These are phyloP conservation scores for Neomorphus geoffroyi DNA, from an alignment of 2,797 vertebrate genomes.

Conservation along the genomic window DNA sequence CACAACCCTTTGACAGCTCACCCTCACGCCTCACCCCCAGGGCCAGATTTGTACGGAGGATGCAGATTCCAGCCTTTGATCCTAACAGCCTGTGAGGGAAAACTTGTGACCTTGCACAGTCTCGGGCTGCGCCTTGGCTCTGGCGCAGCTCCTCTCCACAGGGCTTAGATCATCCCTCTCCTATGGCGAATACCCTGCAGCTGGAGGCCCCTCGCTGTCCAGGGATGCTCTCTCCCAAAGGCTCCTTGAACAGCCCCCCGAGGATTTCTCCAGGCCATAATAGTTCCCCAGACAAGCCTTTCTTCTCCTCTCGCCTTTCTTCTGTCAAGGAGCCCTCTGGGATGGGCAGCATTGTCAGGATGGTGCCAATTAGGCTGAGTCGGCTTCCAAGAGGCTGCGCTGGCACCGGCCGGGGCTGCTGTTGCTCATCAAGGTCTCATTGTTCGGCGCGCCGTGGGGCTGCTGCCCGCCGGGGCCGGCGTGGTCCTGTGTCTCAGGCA, in stretches of 20 bases:
- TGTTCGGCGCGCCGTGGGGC: background rate
- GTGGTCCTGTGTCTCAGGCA: background rate
- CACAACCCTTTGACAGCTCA: accelerated
- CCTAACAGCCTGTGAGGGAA: accelerated
- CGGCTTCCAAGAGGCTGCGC: background rate
- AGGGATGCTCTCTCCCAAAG: slow-evolving; percentile 6
- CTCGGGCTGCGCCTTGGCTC: background rate
- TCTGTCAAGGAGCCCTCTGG: slow-evolving; percentile 24
- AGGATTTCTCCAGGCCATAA: background rate
- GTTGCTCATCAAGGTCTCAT: slow-evolving; percentile 26
- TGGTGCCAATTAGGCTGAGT: slow-evolving; percentile 52
- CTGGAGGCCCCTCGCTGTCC: background rate
- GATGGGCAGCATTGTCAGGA: slow-evolving; percentile 37
- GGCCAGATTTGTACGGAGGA: background rate
- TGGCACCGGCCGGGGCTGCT: slow-evolving; percentile 4
- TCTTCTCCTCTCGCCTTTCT: slow-evolving; percentile 56
- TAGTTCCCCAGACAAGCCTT: slow-evolving; percentile 8
- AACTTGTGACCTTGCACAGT: background rate
- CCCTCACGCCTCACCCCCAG: accelerated
- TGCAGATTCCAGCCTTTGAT: background rate
- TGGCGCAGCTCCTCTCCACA: accelerated
- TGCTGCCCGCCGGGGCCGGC: background rate
- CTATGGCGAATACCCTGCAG: background rate
- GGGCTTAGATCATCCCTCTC: background rate
- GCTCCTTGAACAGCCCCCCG: background rate